These are phyloP conservation scores for Liolophura sinensis DNA, from an alignment of 1,140 invertebrate genomes.

Conservation along the genomic window DNA sequence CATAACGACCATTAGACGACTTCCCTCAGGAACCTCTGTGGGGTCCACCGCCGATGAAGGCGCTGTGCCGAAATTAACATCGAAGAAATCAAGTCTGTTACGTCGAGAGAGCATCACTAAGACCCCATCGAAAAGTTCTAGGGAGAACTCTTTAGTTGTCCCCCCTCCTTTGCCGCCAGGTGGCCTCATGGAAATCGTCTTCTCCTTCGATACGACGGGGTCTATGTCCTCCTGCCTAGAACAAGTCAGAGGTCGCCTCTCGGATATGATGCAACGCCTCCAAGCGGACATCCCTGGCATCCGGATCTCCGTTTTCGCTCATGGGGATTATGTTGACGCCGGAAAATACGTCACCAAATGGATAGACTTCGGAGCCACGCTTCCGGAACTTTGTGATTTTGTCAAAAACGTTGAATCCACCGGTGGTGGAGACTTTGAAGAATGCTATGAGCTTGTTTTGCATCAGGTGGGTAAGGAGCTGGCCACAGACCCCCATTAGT, in stretches of 20 bases:
- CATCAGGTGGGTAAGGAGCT: slow-evolving; percentile 30
- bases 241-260: slow-evolving; percentile 37
- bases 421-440: slow-evolving; percentile 31
- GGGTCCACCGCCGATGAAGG: slow-evolving; percentile 3
- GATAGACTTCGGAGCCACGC: slow-evolving; percentile 32
- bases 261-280: slow-evolving; percentile 40
- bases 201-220: slow-evolving; percentile 55
- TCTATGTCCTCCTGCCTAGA: slow-evolving; percentile 44
- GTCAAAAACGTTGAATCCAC: slow-evolving; percentile 27
- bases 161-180: slow-evolving; percentile 27
- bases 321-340: slow-evolving; percentile 45
- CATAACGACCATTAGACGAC: slow-evolving; percentile 11
- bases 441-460: slow-evolving; percentile 46
- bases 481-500: too few relatives aligned
- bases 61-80: not conserved
- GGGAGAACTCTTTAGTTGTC: not conserved
- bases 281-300: slow-evolving; percentile 32
- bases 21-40: slow-evolving; percentile 10
- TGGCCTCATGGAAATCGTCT: slow-evolving; percentile 48
- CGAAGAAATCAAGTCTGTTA: not conserved
- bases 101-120: not conserved
- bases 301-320: slow-evolving; percentile 31
- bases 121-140: not conserved
- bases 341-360: slow-evolving; percentile 35
- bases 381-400: slow-evolving; percentile 30